Evolutionary conservation across 2,113 vertebrate species (phyloP).

Genomic region (Dasyprocta punctata): DNA sequence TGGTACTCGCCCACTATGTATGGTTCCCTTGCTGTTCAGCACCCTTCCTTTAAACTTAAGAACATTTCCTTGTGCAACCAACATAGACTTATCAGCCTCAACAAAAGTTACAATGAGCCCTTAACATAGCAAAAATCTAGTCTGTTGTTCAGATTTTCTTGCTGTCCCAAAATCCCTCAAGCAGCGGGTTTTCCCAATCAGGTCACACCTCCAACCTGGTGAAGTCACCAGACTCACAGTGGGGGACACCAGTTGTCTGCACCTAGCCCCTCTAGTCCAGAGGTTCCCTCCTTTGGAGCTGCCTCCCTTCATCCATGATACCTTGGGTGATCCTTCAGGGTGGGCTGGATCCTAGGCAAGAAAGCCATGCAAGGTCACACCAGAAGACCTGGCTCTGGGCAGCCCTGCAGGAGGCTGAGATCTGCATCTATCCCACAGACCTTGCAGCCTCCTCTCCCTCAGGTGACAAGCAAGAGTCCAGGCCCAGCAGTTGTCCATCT

Average conservation of each 20-base stretch:
- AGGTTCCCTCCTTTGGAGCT: too few relatives aligned
- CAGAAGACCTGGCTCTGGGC: neutral
- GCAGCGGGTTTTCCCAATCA: neutral
- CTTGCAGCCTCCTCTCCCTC: neutral
- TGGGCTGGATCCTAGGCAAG: neutral
- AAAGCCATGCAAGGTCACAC: neutral
- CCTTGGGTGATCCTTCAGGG: neutral
- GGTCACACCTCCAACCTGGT: neutral
- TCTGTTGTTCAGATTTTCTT: neutral
- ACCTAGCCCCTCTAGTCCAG: too few relatives aligned
- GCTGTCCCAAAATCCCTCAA: neutral
- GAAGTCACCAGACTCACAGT: neutral
- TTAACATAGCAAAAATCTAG: neutral
- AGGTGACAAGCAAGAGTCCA: neutral
- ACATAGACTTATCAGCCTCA: neutral
- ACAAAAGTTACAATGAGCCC: neutral
- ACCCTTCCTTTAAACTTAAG: neutral
- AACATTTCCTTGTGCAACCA: neutral
- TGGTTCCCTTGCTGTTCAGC: neutral
- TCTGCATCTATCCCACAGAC: neutral
- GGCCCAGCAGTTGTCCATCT: neutral
- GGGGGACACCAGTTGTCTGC: neutral
- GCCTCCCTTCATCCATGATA: too few relatives aligned
- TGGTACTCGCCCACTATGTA: neutral
- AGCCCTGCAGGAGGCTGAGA: neutral